Evolutionary conservation across 2,797 vertebrate species (phyloP), one percentile per base, ranked within the genome.

Genomic region (Amphiprion clarkii): DNA sequence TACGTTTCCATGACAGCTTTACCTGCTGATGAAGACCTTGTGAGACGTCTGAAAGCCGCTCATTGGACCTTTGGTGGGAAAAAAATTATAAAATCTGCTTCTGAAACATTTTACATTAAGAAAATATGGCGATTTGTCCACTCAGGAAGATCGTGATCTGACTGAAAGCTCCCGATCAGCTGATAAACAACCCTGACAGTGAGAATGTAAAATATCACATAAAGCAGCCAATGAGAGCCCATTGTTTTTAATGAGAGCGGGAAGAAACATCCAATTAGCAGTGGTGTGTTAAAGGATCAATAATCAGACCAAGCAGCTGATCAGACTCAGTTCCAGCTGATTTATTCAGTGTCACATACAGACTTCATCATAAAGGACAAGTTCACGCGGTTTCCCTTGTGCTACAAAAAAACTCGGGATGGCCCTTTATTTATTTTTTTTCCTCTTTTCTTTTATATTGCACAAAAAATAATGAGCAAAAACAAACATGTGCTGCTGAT

Each of bases 261-360:
- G 16, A 44, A 16, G 42, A 44, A 44, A 44, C 42, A 42, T 42
- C 40, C 40, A 14, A 42, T 42, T 14, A 42, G 40, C 13, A 17
- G 42, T 17, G 42, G 13, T 17, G 13, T 44, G 42, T 44, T 44
- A 10, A 11, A 51, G 53, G 44, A 83, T 44, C 57, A 81, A 79
- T 49, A 71, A 79, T 1, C 53, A 78, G n/a, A 53, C 62, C 53
- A 52, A 57, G 4, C 33, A 56, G 10, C 8, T 14, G 54, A 54
- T 21, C 67, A 89, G 93, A 89, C 95, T 97, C 96, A 97, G 96
- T 96, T 96, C 96, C 96, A 97, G 97, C 97, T 97, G 97, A 96
- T 97, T 98, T 97, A 97, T 98, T 93, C 95, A 94, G 94, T 90
- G 94, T 95, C 94, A 96, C 94, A 95, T 94, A 96, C 96, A 97